Conservation (phyloP, 2,888 invertebrate genomes). For the Steinernema scapterisci region DNA sequence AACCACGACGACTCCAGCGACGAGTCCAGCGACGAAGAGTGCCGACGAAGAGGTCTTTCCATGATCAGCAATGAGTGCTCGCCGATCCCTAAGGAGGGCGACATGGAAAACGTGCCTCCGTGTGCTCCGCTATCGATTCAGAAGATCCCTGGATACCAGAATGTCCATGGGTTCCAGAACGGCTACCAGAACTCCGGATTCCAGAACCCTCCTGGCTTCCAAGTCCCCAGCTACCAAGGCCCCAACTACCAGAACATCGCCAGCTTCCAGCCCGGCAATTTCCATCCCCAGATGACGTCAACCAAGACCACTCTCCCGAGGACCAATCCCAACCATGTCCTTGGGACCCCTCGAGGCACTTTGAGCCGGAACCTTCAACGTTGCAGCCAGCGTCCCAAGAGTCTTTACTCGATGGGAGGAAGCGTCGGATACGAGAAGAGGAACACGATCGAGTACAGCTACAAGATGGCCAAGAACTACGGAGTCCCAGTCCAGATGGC, state of each 20-base stretch:
- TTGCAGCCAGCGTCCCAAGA: not conserved
- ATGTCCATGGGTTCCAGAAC: no score
- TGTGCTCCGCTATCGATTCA: not conserved
- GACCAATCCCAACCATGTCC: not conserved
- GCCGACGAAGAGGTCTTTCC: not conserved
- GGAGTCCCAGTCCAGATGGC: not conserved
- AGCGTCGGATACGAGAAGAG: not conserved
- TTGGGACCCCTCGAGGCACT: not conserved
- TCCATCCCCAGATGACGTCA: not conserved
- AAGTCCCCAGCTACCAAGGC: no score
- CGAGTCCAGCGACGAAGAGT: conserved; percentile 16
- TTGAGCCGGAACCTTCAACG: not conserved
- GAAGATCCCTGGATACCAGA: not conserved
- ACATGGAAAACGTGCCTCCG: conserved; percentile 13
- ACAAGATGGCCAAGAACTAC: not conserved
- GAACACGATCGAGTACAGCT: not conserved
- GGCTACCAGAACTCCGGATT: no score
- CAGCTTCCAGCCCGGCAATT: no score
- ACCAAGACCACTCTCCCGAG: not conserved
- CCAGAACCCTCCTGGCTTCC: no score
- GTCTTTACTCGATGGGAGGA: not conserved
- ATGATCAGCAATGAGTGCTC: not conserved
- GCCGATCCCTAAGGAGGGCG: not conserved
- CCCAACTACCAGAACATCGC: no score
- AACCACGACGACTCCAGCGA: conserved; percentile 6